Conservation (phyloP, 2,888 invertebrate species). For the Aphrophora alni region DNA sequence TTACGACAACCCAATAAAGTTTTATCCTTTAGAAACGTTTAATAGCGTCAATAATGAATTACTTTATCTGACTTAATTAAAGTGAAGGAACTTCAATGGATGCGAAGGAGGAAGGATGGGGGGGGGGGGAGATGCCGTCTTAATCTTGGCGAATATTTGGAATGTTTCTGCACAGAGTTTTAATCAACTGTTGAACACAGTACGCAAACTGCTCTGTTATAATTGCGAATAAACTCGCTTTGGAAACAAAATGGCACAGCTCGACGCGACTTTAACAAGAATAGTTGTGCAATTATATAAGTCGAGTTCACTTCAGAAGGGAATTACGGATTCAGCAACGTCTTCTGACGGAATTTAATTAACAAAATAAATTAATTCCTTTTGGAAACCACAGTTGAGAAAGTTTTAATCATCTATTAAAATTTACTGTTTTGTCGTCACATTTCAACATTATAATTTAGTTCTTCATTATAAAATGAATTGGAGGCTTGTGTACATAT, state of each 20-base stretch:
- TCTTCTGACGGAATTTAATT: slow-evolving; percentile 26
- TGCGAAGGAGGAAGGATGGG: too few relatives aligned
- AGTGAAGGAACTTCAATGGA: neutral
- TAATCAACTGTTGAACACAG: slow-evolving; percentile 34
- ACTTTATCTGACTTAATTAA: neutral
- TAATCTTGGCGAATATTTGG: slow-evolving; percentile 30
- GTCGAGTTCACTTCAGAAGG: neutral
- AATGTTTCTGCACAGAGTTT: slow-evolving; percentile 33
- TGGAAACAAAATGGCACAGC: neutral
- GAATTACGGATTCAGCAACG: neutral
- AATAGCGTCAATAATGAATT: neutral
- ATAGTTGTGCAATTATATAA: slow-evolving; percentile 31
- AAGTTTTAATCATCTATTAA: neutral
- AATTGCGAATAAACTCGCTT: slow-evolving; percentile 36
- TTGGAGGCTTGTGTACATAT: too few relatives aligned
- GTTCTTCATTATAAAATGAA: too few relatives aligned
- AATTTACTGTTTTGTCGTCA: neutral
- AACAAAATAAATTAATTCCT: slow-evolving; percentile 32
- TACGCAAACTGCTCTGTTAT: slow-evolving; percentile 15
- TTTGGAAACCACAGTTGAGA: neutral
- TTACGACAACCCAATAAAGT: too few relatives aligned
- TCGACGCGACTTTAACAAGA: slow-evolving; percentile 25
- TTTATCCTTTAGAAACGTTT: too few relatives aligned
- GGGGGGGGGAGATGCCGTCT: too few relatives aligned
- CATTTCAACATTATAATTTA: neutral